phyloP scores from a whole-genome alignment of 2,113 vertebrate genomes.

The Siphamia tubifer region DNA sequence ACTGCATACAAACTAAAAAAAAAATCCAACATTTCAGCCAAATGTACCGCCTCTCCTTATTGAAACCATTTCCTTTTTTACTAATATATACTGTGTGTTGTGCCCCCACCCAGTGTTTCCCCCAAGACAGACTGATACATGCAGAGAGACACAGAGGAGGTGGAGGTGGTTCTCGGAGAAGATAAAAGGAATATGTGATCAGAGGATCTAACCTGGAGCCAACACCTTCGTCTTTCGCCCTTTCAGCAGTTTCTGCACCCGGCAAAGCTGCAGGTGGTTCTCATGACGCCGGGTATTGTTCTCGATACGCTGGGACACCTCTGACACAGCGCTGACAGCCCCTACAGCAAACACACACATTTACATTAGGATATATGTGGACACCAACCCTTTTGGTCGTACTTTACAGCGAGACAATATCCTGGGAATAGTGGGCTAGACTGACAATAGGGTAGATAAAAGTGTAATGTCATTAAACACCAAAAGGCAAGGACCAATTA shows the following conservation, averaged over 20 bases:
- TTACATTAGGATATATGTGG: neutral
- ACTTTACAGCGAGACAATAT: too few species aligned
- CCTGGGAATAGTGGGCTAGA: too few species aligned
- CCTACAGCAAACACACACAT: slow-evolving; percentile 58
- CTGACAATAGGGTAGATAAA: too few species aligned
- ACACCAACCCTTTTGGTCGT: neutral
- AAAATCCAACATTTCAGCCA: too few species aligned
- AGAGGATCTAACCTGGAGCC: slow-evolving; percentile 90
- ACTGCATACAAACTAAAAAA: too few species aligned
- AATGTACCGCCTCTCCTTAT: too few species aligned
- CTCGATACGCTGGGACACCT: slow-evolving; percentile 76
- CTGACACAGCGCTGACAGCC: slow-evolving; percentile 69
- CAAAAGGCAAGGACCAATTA: too few species aligned
- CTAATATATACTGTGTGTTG: slow-evolving; percentile 2
- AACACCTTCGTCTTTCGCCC: slow-evolving; percentile 86
- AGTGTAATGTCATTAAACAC: too few species aligned
- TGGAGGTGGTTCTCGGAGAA: slow-evolving; percentile 72
- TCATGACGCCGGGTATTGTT: slow-evolving; percentile 80
- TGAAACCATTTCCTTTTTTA: slow-evolving; percentile 18
- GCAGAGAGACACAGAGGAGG: slow-evolving; percentile 23
- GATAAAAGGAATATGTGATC: slow-evolving; percentile 91
- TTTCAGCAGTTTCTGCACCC: slow-evolving; percentile 89
- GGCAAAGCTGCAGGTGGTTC: slow-evolving; percentile 88
- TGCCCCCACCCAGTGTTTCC: slow-evolving; percentile 31
- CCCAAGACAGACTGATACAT: slow-evolving; percentile 18